Percentiles rank a stretch among this genome's conserved stretches.
phyloP scores from a whole-genome alignment of 1,140 invertebrate genomes.

The Eueides isabella region DNA sequence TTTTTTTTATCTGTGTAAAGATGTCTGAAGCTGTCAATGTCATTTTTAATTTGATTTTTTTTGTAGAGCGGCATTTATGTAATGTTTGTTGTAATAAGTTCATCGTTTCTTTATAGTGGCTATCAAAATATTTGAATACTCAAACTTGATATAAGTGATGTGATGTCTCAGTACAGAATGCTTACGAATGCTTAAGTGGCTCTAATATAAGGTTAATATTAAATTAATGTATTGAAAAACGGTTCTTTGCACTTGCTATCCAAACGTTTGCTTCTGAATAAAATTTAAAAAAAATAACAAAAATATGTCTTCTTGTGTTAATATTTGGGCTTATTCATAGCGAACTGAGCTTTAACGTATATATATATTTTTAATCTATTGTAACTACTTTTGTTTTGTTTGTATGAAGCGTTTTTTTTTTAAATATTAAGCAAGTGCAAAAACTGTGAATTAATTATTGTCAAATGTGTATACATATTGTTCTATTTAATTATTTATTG shows the following conservation, averaged over 20 bases:
- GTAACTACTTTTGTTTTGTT: background rate
- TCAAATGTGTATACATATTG: conserved; percentile 68
- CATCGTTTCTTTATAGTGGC: conserved; percentile 38
- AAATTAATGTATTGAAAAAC: conserved; percentile 60
- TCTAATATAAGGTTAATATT: conserved; percentile 61
- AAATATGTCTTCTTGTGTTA: background rate
- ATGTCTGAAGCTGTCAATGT: no score
- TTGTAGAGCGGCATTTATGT: no score
- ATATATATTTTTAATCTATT: conserved; percentile 4
- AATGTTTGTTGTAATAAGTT: background rate
- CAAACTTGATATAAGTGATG: conserved; percentile 50
- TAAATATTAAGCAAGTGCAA: conserved; percentile 41
- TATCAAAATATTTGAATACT: conserved; percentile 53
- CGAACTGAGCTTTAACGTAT: conserved; percentile 6
- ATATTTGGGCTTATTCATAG: background rate
- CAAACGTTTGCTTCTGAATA: background rate
- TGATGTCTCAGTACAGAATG: conserved; percentile 57
- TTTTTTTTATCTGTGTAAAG: no score
- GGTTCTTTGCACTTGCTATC: conserved; percentile 48
- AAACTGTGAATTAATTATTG: conserved; percentile 44
- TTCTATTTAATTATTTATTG: conserved; percentile 61
- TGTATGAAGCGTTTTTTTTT: conserved; percentile 8
- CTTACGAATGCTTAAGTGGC: conserved; percentile 71
- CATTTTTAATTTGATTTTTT: no score
- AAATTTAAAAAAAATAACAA: conserved; percentile 17